Evolutionary conservation across 2,113 vertebrate species (phyloP), one percentile per base, ranked within the genome.

Genomic region (Argyrosomus japonicus): DNA sequence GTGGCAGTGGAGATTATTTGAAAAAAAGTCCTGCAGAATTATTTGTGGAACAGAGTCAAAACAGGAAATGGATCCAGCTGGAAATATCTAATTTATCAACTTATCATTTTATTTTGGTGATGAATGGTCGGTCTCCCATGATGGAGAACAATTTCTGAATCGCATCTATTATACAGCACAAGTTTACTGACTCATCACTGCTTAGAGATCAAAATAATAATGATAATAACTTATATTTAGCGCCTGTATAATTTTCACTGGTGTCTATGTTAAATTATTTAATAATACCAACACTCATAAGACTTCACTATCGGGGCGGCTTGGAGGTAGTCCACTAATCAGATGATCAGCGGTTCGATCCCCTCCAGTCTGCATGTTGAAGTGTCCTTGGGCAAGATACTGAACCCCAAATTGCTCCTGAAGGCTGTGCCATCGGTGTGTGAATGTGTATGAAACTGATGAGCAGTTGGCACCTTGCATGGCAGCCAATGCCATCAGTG

Each of bases 61-160:
- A 40, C 1, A 2, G 36, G 1, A 79, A 64, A 62, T 40, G 6
- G 25, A 61, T 68, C 47, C 23, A 69, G 32, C 65, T 74, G 64
- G 68, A 62, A 54, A 69, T 64, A 48, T 76, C 5, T 58, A 67
- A 75, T 68, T 57, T 21, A 62, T 40, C 45, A 13, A 25, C 23
- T n/a, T 29, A 17, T 68, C 18, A 27, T 68, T 76, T 68, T 1
- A 40, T 78, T 71, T 61, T 57, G n/a, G 11, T 15, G 2, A 3
- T 54, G 21, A 19, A 21, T 56, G 23, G 75, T 23, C 43, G n/a
- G 15, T 43, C 9, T 58, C 13, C 18, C 3, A 18, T 58, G 29
- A 36, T 25, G 56, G 18, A 53, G 63, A 62, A 32, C 4, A 27
- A 21, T 54, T n/a, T 85, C 50, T 50, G 36, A 69, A 27, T 69